Evolutionary conservation across 2,113 vertebrate species (phyloP), one percentile per base, ranked within the genome.

Genomic region (Mastomys natalensis): DNA sequence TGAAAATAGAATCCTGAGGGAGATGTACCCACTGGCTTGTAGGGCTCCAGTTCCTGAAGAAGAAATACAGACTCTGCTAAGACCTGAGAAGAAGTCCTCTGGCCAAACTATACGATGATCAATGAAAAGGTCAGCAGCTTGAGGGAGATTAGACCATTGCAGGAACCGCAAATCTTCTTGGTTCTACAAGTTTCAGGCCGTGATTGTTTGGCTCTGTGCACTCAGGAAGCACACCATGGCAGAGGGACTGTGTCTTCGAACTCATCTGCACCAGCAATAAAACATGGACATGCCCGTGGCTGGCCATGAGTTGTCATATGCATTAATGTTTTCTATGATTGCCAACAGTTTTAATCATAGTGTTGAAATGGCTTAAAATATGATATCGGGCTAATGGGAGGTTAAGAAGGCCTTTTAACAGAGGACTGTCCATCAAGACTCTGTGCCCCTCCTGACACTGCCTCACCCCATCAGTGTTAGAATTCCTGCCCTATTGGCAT

Each of bases 341-440:
- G 94, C 97, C 97, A 97, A 94, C 86, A 77, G 95, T 98, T 98
- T 98, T 93, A 97, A 98, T 98, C 95, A 97, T 64, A 96, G 89
- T 53, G 95, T 95, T 97, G 97, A 98, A 97, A 95, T 93, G 96
- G 96, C 96, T 98, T 98, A 98, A 80, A 96, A 98, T 96, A 98
- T 97, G 97, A 73, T 97, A 98, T 97, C 97, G 81, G 48, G 78
- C 51, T 94, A 96, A 92, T 84, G 94, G 96, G 90, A 85, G 95
- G 90, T 95, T 95, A 95, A 98, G 95, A 68, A 22, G 95, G 93
- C 31, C 95, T 88, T 93, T 96, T 96, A n/a, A 51, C 88, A 97
- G 96, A 98, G 93, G 95, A 77, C 94, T 98, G 90, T 95, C 90
- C 95, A 95, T 95, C 95, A 92, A 97, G 97, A 40, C 81, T 40